Evolutionary conservation across 2,888 invertebrate species (phyloP), one percentile per base, ranked within the genome.

Genomic region (Ectemnius lituratus): DNA sequence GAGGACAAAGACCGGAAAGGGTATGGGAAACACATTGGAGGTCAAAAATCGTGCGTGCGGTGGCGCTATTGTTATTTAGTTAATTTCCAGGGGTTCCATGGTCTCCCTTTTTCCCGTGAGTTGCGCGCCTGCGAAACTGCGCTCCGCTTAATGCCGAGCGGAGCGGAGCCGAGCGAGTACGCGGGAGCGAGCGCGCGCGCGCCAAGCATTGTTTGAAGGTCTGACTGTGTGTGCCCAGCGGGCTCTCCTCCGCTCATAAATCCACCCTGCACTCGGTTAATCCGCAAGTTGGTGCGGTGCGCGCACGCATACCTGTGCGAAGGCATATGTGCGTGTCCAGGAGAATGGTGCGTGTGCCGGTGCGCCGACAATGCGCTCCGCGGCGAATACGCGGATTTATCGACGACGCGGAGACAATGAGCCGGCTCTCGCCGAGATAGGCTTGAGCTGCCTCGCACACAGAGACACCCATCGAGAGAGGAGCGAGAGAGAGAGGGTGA

Each of bases 31-130:
- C 2, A 23, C 23, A 3, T 23, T 23, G 14, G 23, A 59, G 62
- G 62, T 4, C 47, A 62, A 73, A 77, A 73, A 76, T 77, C 23
- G 23, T 23, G 2, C 23, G 3, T 23, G 71, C 64, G 71, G 67
- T 67, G 73, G 79, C 70, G 75, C 79, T 80, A 82, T 83, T 85
- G 84, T 79, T 77, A 80, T 82, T 82, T 81, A 79, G 81, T 81
- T 84, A 85, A 85, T 85, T 85, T 85, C 81, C 76, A 79, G n/a
- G n/a, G 52, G 23, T 23, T 23, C 23, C 3, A 2, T 2, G 3
- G 23, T 23, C 23, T 2, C 23, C 23, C 13, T 16, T 52, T 52
- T 52, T 52, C 52, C n/a, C 52, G 14, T 13, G 13, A 78, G 77
- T 37, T 37, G 37, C 70, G 69, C 62, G 57, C 45, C 63, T 56